Evolutionary conservation across 2,113 vertebrate species (phyloP), one percentile per base, ranked within the genome.

Genomic region (Elaphurus davidianus): DNA sequence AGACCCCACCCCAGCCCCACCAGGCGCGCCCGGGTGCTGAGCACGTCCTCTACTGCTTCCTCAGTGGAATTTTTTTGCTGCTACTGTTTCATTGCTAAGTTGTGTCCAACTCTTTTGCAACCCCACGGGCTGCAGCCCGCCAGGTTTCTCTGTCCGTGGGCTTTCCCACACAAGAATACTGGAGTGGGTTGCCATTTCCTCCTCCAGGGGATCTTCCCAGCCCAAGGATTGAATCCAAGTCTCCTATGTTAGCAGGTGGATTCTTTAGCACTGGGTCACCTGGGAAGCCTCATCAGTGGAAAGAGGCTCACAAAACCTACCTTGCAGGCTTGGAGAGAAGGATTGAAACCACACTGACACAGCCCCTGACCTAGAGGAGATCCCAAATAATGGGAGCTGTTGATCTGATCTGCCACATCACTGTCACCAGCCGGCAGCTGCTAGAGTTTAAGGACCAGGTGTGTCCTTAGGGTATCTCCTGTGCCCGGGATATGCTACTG

Each of bases 121-220:
- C 36, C 71, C 71, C 3, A 0, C 14, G 36, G 71, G 5, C 23
- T 43, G 71, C 23, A 76, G 23, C 40, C 36, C 0, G 0, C 23
- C 40, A 76, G 71, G 12, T 9, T 76, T 12, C 40, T 76, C 71
- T 27, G 23, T 27, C 71, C 0, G 1, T 76, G 40, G 40, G 12
- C 4, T 76, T 43, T 33, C 30, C 71, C 40, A 76, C 0, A 3
- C 71, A 76, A 43, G 40, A 76, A 43, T 43, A 76, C 71, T 27
- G 40, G 6, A 43, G 23, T 76, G 71, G 40, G 12, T 27, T 43
- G 71, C 40, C 12, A 76, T 7, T 43, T 40, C 25, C 71, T 76
- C 30, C 67, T 40, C n/a, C n/a, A 40, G n/a, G 67, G 19, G 10
- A 57, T 71, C 67, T 71, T 71, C 67, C n/a, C 67, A 71, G 12